Conservation (phyloP, 2,888 invertebrate genomes). For the Dryadula phaetusa region DNA sequence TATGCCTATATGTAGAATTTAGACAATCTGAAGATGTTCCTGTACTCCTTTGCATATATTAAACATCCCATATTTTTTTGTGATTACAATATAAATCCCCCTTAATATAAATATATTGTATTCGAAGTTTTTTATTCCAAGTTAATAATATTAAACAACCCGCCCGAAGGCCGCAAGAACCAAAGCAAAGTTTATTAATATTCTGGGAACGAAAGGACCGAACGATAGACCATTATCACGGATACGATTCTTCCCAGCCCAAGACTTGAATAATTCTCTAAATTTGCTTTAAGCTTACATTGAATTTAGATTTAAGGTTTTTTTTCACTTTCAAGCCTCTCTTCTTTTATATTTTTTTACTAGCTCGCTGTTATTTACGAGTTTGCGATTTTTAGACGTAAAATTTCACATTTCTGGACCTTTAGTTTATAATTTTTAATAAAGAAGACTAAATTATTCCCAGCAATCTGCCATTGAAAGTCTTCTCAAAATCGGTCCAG, state of each 20-base stretch:
- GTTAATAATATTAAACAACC: constrained; percentile 23
- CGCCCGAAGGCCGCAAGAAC: constrained; percentile 10
- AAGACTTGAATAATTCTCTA: constrained; percentile 16
- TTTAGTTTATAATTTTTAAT: no score
- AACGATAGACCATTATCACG: constrained; percentile 53
- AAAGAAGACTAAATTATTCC: no score
- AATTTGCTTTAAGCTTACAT: constrained; percentile 14
- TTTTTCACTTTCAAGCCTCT: background rate
- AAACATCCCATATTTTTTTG: no score
- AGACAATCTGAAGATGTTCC: no score
- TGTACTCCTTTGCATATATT: no score
- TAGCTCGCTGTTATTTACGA: no score
- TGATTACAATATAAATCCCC: background rate
- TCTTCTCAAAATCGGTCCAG: no score
- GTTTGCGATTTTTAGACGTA: no score
- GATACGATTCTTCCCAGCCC: constrained; percentile 40
- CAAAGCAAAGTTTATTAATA: constrained; percentile 51
- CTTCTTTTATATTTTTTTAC: constrained; percentile 1
- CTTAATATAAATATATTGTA: background rate
- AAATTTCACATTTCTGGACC: no score
- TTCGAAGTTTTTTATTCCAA: background rate
- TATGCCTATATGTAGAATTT: no score
- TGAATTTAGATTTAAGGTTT: constrained; percentile 14
- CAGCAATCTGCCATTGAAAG: no score
- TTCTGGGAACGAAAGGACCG: constrained; percentile 55